Evolutionary conservation across 2,113 vertebrate genomes (phyloP), one percentile per base, ranked within the genome.

Genomic region (Labeo rohita): DNA sequence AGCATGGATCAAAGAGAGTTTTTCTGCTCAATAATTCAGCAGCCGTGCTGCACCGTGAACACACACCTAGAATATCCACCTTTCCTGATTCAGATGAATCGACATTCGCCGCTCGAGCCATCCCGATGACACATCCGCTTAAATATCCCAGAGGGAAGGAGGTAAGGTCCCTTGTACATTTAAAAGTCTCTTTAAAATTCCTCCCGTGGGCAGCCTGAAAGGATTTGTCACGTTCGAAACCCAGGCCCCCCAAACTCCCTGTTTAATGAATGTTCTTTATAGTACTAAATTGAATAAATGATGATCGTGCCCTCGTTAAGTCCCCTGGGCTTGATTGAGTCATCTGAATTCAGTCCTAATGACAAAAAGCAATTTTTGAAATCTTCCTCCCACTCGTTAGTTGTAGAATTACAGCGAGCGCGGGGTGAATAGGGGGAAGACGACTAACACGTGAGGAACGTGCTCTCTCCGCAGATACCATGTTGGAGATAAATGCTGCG

Each of bases 261-360:
- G 36, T 73, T 92, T 93, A 94, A 94, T 93, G 90, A 93, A 91
- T 87, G 90, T 87, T 88, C 91, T 93, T 93, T 90, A 93, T 92
- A 91, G 92, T 88, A 89, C 94, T 93, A 93, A 92, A 93, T 91
- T 91, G 91, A 93, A 93, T 92, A 93, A 92, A 94, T 93, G 89
- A 92, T 91, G 90, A 93, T 90, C 84, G 36, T 52, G 80, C 76
- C 88, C 89, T 91, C 86, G 68, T 39, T 5, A 90, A 88, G 90
- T 91, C 92, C 77, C 63, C 28, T 90, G 85, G 88, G 86, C 88
- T 91, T 91, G 91, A 94, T 93, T 92, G 92, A 93, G 91, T 86
- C 90, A 88, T 94, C 92, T 90, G 89, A 89, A 90, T 70, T n/a
- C 91, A 94, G 92, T 91, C 89, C 89, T 93, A 92, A 93, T 93